These are phyloP conservation scores for Zoanthus gigantus DNA, from an alignment of 92 coral and sea anemone genomes.

Conservation along the genomic window DNA sequence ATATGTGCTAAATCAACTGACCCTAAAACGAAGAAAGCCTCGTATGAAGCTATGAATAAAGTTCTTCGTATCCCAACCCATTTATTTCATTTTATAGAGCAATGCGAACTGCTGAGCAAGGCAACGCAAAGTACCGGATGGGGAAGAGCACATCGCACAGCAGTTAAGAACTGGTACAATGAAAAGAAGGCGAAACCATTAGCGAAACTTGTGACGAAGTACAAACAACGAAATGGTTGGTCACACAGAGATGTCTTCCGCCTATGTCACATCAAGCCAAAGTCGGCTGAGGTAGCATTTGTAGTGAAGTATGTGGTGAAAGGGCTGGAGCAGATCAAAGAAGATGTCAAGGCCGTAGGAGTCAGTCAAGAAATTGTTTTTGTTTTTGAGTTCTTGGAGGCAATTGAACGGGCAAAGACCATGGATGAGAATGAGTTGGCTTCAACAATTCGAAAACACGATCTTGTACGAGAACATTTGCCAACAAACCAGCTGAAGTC, in stretches of 20 bases:
- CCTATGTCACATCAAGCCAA: conserved; percentile 87
- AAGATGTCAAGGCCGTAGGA: conserved; percentile 70
- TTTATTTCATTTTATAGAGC: conserved; percentile 81
- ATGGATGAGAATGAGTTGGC: conserved; percentile 72
- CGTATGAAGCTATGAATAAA: conserved; percentile 71
- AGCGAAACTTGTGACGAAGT: conserved; percentile 87
- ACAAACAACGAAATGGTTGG: conserved; percentile 96
- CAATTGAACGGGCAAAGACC: conserved; percentile 76
- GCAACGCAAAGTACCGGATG: conserved; percentile 78
- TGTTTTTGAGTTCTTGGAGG: conserved; percentile 67
- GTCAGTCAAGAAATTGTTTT: conserved; percentile 72
- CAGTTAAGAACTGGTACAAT: conserved; percentile 93
- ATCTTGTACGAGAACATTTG: conserved; percentile 92
- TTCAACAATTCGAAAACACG: conserved; percentile 62
- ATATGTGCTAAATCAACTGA: conserved; percentile 84
- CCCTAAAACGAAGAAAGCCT: conserved; percentile 77
- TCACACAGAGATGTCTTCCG: conserved; percentile 89
- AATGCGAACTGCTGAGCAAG: conserved; percentile 77
- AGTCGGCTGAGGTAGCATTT: conserved; percentile 40
- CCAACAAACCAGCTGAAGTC: conserved; percentile 82
- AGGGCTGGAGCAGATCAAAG: conserved; percentile 74
- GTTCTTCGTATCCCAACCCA: conserved; percentile 92
- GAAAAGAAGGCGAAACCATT: conserved; percentile 74
- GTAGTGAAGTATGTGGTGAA: conserved; percentile 79
- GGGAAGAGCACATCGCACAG: conserved; percentile 98